These are phyloP conservation scores for Hypotaenidia okinawae DNA, from an alignment of 2,797 vertebrate genomes.

Conservation along the genomic window DNA sequence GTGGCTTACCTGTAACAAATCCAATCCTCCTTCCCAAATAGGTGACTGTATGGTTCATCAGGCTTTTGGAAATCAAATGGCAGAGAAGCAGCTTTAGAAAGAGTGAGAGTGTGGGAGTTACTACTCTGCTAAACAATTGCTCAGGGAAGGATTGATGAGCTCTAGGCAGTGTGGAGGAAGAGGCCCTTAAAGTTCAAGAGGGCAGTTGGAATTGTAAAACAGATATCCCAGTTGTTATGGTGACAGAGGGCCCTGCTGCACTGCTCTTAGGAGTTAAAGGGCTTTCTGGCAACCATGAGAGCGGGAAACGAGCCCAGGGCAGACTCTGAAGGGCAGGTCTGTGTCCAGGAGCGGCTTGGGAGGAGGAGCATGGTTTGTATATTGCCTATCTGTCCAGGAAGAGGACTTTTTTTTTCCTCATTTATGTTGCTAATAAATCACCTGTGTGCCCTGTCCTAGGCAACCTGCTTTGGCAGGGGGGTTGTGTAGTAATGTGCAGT, in stretches of 20 bases:
- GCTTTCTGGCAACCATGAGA: neutral
- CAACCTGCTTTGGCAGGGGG: too few relatives aligned
- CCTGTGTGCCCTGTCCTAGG: too few relatives aligned
- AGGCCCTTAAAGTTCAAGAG: constrained; percentile 21
- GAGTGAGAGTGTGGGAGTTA: neutral
- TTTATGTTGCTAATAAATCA: neutral
- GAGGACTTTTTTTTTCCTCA: neutral
- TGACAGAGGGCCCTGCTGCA: neutral
- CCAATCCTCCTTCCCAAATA: neutral
- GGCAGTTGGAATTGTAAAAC: neutral
- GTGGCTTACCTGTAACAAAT: neutral
- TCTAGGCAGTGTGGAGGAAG: constrained; percentile 17
- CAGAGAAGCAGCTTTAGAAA: neutral
- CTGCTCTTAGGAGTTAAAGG: neutral
- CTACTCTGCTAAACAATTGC: neutral
- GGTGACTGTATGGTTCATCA: neutral
- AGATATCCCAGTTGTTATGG: constrained; percentile 25
- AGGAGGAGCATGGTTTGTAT: neutral
- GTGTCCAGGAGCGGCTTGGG: neutral
- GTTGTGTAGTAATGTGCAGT: neutral
- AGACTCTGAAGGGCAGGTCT: neutral
- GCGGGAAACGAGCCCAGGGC: neutral
- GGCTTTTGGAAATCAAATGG: neutral
- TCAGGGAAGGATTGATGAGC: constrained; percentile 36
- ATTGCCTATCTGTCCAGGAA: neutral